These are phyloP conservation scores for Scaptomyza parva DNA, from an alignment of 2,888 invertebrate genomes.

Conservation along the genomic window DNA sequence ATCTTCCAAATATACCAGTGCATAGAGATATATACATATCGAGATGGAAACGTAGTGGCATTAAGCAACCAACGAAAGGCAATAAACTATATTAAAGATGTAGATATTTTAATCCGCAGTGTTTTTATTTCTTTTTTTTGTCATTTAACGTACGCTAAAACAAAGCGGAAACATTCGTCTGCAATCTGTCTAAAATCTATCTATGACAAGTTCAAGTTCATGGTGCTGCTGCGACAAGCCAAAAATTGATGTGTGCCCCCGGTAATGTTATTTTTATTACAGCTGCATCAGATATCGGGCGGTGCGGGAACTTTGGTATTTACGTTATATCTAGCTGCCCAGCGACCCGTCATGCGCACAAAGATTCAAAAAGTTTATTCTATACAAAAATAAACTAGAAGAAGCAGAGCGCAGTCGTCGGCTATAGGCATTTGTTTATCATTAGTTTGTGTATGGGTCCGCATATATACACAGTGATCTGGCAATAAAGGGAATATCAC, in stretches of 20 bases:
- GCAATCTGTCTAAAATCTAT: constrained; percentile 40
- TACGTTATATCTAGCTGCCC: constrained; percentile 49
- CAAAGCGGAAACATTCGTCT: constrained; percentile 52
- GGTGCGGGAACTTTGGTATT: constrained; percentile 12
- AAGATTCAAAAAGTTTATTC: constrained; percentile 12
- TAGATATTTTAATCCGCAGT: constrained; percentile 36
- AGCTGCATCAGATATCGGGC: constrained; percentile 54
- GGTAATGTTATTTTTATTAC: constrained; percentile 72
- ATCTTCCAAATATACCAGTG: constrained; percentile 69
- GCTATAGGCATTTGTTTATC: constrained; percentile 17
- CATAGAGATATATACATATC: constrained; percentile 71
- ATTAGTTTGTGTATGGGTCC: neutral
- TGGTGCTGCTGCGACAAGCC: constrained; percentile 53
- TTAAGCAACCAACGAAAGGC: constrained; percentile 66
- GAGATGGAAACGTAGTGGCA: constrained; percentile 57
- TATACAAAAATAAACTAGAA: constrained; percentile 53
- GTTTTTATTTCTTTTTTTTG: constrained; percentile 2
- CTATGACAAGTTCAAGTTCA: constrained; percentile 83
- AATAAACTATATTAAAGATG: constrained; percentile 65
- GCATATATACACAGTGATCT: constrained; percentile 8
- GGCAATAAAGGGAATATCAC: neutral
- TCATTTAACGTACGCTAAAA: constrained; percentile 6
- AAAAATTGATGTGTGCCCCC: constrained; percentile 56
- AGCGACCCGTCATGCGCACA: constrained; percentile 39
- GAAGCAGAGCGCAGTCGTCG: constrained; percentile 4